Evolutionary conservation across 2,797 vertebrate species (phyloP).

Genomic region (Amniataba percoides): DNA sequence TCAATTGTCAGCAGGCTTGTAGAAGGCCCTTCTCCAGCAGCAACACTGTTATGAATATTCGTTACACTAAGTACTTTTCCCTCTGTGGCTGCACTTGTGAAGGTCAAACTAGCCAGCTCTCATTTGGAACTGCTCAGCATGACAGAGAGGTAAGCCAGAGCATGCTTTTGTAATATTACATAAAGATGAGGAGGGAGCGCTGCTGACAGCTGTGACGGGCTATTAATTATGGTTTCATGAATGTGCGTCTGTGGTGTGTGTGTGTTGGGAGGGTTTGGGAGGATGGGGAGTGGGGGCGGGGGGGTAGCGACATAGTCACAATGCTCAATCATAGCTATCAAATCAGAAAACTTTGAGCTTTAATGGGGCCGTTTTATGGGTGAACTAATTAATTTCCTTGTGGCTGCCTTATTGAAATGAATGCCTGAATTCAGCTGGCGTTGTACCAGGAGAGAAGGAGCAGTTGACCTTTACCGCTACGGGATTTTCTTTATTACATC

Average conservation of each 20-base stretch:
- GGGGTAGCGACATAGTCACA: conserved; percentile 44
- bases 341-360: conserved; percentile 71
- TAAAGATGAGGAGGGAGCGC: conserved; percentile 74
- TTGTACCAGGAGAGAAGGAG: conserved; percentile 45
- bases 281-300: background rate
- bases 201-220: conserved; percentile 81
- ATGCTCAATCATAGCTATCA: conserved; percentile 71
- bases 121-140: conserved; percentile 79
- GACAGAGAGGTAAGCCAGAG: conserved; percentile 77
- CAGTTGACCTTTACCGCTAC: conserved; percentile 66
- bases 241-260: conserved; percentile 59
- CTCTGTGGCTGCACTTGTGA: conserved; percentile 75
- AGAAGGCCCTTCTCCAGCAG: conserved; percentile 49
- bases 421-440: conserved; percentile 47
- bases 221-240: conserved; percentile 80
- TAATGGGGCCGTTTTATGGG: conserved; percentile 69
- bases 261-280: conserved; percentile 21
- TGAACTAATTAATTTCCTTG: conserved; percentile 69
- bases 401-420: conserved; percentile 55
- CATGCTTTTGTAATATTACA: conserved; percentile 79
- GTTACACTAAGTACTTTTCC: conserved; percentile 68
- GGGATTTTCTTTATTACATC: conserved; percentile 65
- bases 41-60: conserved; percentile 65
- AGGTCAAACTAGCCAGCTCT: conserved; percentile 83
- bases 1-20: conserved; percentile 46